Base-by-base conservation (phyloP, 2,888 invertebrate genomes). In the Liodrosophila aerea region DNA sequence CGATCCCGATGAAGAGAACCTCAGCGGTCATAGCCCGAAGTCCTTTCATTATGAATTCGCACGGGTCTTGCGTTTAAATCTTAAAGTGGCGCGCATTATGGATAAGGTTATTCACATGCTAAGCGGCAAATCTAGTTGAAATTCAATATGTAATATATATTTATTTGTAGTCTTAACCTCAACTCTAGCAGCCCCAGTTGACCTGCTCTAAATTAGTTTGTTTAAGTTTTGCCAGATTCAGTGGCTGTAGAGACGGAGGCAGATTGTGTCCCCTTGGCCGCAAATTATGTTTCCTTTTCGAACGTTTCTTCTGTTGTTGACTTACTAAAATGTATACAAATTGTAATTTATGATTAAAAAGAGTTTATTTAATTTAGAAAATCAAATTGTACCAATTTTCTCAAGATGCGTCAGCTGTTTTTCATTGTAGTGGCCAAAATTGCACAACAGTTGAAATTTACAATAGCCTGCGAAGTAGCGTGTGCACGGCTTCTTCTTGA, bases 401-500 rank as follows among this genome's bases (percentile, higher is more conserved):
- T 75, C 67, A 8, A 89, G 57, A 27, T 85, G 67, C 11, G 71
- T 52, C 18, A 89, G 39, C 44, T 89, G 87, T 0, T 70, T 63
- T 1, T 65, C 54, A 18, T 58, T 86, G 40, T 82, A 89, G 46
- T 89, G 89, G 2, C 86, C 61, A 40, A 72, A 88, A 41, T 87
- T 88, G 52, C 89, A 89, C n/a, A 73, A 68, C 4, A 86, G 44
- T 16, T 87, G 86, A 45, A 88, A 89, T 65, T 83, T 87, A 53
- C 89, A 89, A 40, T 74, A 86, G 16, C 77, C 77, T 2, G 73
- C 72, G 1, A 78, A 61, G 53, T 64, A 88, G 1, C 87, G 85
- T 1, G 44, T 59, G 39, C 89, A 89, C 0, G 84, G 83, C 5
- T 62, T 60, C 30, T 88, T 88, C 0, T 7, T 22, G 0, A 63